Evolutionary conservation across 53 echinoderm and acorn worm genomes (phyloP).

Genomic region (Luidia sarsii): DNA sequence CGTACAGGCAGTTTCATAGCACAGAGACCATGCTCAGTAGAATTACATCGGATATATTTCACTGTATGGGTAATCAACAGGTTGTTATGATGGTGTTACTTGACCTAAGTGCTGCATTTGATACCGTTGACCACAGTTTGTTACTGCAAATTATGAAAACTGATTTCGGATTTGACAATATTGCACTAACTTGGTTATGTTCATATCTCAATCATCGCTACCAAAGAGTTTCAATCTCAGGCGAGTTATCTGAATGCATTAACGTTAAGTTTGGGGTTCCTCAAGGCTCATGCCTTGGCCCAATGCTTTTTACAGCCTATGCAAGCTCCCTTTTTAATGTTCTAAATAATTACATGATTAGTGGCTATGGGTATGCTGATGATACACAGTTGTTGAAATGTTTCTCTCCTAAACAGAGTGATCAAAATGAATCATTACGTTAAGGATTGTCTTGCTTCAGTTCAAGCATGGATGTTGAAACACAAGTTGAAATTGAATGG

Average conservation of each 20-base stretch:
- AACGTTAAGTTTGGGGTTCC: background rate
- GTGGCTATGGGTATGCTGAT: constrained; percentile 8
- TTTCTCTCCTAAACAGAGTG: background rate
- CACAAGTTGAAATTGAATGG: background rate
- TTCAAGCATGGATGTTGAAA: too few relatives aligned
- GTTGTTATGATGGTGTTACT: constrained; percentile 4
- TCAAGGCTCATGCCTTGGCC: background rate
- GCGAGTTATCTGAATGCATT: background rate
- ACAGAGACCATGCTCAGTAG: background rate
- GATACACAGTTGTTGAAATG: constrained; percentile 5
- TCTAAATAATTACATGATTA: constrained; percentile 1
- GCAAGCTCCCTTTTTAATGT: background rate
- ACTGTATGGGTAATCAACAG: background rate
- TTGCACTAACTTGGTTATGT: background rate
- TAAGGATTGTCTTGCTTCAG: background rate
- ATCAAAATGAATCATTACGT: background rate
- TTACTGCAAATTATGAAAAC: background rate
- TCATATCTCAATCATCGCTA: background rate
- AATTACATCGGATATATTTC: background rate
- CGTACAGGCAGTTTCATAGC: background rate
- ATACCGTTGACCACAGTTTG: background rate
- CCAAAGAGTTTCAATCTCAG: constrained; percentile 2
- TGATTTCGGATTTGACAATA: background rate
- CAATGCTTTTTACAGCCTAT: background rate
- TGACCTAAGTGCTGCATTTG: constrained; percentile 1